Conservation (phyloP, 1,140 invertebrate genomes). For the Anastrepha ludens region DNA sequence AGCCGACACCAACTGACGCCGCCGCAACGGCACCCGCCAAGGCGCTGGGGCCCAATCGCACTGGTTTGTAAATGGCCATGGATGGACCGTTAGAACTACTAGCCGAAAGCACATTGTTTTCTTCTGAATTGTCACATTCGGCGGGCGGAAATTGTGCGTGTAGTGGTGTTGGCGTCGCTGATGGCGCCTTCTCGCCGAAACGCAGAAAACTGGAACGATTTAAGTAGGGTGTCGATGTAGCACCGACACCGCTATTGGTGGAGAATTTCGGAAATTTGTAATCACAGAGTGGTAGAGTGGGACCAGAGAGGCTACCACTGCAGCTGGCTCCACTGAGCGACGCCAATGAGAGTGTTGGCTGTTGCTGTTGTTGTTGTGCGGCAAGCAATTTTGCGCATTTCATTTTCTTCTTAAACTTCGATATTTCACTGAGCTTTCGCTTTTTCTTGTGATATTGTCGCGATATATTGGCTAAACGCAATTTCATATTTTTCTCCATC, state of each 20-base stretch:
- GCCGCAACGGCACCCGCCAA: conserved; percentile 61
- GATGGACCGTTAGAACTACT: conserved; percentile 57
- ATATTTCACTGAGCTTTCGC: conserved; percentile 84
- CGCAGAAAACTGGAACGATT: conserved; percentile 67
- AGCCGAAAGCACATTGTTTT: conserved; percentile 56
- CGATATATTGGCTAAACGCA: conserved; percentile 86
- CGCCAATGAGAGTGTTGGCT: conserved; percentile 60
- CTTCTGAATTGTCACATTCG: conserved; percentile 53
- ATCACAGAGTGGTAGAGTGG: conserved; percentile 65
- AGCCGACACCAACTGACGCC: background rate
- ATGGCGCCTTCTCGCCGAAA: conserved; percentile 58
- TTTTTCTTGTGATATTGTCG: conserved; percentile 88
- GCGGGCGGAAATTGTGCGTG: conserved; percentile 57
- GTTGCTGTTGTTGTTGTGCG: conserved; percentile 59
- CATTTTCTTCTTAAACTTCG: conserved; percentile 70
- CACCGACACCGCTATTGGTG: conserved; percentile 6
- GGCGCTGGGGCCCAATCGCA: conserved; percentile 69
- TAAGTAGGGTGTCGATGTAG: conserved; percentile 58
- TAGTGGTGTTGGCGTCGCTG: conserved; percentile 58
- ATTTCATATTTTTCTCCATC: conserved; percentile 86
- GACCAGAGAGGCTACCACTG: conserved; percentile 51
- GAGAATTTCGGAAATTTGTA: conserved; percentile 66
- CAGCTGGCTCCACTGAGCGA: conserved; percentile 21
- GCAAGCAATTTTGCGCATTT: conserved; percentile 65
- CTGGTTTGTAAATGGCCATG: conserved; percentile 59